Percentiles rank a stretch among this genome's conserved stretches.
These are phyloP conservation scores for Psammodynastes pulverulentus DNA, from an alignment of 2,113 vertebrate species.

Conservation along the genomic window DNA sequence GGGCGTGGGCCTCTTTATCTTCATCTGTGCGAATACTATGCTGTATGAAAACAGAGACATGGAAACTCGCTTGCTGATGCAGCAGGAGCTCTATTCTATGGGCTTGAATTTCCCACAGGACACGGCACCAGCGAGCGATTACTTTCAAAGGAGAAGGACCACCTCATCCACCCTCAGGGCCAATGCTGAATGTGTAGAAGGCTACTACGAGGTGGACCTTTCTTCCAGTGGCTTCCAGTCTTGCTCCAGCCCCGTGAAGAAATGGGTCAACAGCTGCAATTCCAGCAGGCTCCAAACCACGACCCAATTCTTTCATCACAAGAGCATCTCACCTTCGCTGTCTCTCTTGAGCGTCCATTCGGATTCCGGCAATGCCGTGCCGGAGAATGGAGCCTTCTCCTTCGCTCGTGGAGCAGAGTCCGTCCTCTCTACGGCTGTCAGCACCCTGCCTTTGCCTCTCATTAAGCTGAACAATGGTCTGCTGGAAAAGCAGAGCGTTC, in stretches of 20 bases:
- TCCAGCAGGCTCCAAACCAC: slow-evolving; percentile 63
- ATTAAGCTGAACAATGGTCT: slow-evolving; percentile 69
- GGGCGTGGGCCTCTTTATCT: slow-evolving; percentile 95
- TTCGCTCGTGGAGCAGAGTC: slow-evolving; percentile 39
- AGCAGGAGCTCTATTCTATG: slow-evolving; percentile 78
- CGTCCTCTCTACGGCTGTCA: slow-evolving; percentile 43
- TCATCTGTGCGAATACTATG: slow-evolving; percentile 97
- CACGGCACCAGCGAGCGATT: slow-evolving; percentile 59
- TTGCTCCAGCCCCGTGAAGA: slow-evolving; percentile 43
- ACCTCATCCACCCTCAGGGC: slow-evolving; percentile 52
- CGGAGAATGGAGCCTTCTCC: slow-evolving; percentile 41
- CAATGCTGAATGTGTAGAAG: slow-evolving; percentile 67
- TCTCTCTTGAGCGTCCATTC: slow-evolving; percentile 71
- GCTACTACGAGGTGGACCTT: slow-evolving; percentile 73
- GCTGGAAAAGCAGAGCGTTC: slow-evolving; percentile 44
- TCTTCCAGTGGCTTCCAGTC: slow-evolving; percentile 57
- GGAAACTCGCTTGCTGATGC: slow-evolving; percentile 88
- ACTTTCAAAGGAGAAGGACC: slow-evolving; percentile 64
- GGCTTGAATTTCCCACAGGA: slow-evolving; percentile 66
- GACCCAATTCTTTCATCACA: slow-evolving; percentile 66
- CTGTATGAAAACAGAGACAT: slow-evolving; percentile 95
- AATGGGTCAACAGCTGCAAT: slow-evolving; percentile 51
- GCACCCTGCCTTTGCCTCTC: slow-evolving; percentile 45
- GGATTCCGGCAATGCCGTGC: slow-evolving; percentile 54
- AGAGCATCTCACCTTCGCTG: slow-evolving; percentile 58